phyloP scores from a whole-genome alignment of 1,140 invertebrate genomes.

The Neodiprion virginianus region DNA sequence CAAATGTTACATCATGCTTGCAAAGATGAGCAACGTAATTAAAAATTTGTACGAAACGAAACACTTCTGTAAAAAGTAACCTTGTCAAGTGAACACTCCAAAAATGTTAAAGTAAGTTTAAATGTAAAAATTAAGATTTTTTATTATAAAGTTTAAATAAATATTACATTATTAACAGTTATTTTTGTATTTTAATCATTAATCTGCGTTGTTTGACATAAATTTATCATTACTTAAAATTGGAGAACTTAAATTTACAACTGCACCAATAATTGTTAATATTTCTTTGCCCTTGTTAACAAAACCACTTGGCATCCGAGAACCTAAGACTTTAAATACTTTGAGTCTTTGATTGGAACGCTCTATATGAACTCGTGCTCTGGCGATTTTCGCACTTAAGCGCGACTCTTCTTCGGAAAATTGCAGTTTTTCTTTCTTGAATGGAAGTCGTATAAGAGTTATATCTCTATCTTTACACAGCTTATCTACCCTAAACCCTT shows the following conservation, averaged over 20 bases:
- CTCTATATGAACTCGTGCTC: slow-evolving; percentile 21
- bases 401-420: slow-evolving; percentile 16
- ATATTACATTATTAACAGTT: too few species aligned
- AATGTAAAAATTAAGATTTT: too few species aligned
- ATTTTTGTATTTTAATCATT: too few species aligned
- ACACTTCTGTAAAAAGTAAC: too few species aligned
- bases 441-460: neutral
- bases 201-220: too few species aligned
- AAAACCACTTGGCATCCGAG: slow-evolving; percentile 3
- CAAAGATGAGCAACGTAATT: too few species aligned
- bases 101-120: neutral
- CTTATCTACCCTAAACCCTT: neutral
- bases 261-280: slow-evolving; percentile 17
- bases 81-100: too few species aligned
- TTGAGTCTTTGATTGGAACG: slow-evolving; percentile 19
- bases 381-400: slow-evolving; percentile 18
- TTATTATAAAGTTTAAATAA: too few species aligned
- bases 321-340: slow-evolving; percentile 19
- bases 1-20: too few species aligned
- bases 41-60: too few species aligned
- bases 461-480: neutral
- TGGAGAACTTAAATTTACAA: slow-evolving; percentile 20
- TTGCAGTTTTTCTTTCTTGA: slow-evolving; percentile 10
- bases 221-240: slow-evolving; percentile 20
- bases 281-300: slow-evolving; percentile 13